Evolutionary conservation across 2,888 invertebrate species (phyloP).

Genomic region (Oscheius myriophilus): DNA sequence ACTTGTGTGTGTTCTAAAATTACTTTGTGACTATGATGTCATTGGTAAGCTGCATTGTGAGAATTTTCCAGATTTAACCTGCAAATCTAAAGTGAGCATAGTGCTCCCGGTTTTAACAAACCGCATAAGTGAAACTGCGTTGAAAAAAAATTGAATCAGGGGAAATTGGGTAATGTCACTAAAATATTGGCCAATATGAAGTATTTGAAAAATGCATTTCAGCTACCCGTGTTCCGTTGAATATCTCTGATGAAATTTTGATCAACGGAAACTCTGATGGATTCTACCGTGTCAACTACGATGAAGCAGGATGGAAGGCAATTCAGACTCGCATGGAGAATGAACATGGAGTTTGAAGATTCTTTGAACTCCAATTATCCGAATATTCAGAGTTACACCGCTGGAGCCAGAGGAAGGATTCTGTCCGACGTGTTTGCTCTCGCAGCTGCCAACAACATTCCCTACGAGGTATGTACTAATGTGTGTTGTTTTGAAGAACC

Average conservation of each 20-base stretch:
- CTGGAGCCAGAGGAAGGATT: slow-evolving; percentile 77
- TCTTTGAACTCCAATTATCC: background rate
- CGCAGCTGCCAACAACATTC: slow-evolving; percentile 77
- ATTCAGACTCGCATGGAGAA: slow-evolving; percentile 36
- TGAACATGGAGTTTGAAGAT: slow-evolving; percentile 35
- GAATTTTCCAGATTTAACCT: no score
- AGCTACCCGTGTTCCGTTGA: slow-evolving; percentile 47
- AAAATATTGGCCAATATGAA: no score
- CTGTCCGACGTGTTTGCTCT: slow-evolving; percentile 82
- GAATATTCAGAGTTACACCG: slow-evolving; percentile 29
- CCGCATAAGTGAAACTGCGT: no score
- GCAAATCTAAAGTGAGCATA: no score
- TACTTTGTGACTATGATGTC: no score
- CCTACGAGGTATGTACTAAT: slow-evolving; percentile 58
- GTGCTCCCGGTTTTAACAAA: no score
- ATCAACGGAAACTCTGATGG: slow-evolving; percentile 66
- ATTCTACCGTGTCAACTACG: slow-evolving; percentile 64
- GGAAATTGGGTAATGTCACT: no score
- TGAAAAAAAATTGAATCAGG: no score
- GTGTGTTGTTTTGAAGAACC: background rate
- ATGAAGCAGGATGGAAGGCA: slow-evolving; percentile 45
- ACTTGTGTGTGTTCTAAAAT: no score
- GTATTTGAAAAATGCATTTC: slow-evolving; percentile 5
- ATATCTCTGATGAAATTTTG: slow-evolving; percentile 54
- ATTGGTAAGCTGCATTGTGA: no score